Evolutionary conservation across 2,797 vertebrate species (phyloP).

Genomic region (Cossypha heuglini): DNA sequence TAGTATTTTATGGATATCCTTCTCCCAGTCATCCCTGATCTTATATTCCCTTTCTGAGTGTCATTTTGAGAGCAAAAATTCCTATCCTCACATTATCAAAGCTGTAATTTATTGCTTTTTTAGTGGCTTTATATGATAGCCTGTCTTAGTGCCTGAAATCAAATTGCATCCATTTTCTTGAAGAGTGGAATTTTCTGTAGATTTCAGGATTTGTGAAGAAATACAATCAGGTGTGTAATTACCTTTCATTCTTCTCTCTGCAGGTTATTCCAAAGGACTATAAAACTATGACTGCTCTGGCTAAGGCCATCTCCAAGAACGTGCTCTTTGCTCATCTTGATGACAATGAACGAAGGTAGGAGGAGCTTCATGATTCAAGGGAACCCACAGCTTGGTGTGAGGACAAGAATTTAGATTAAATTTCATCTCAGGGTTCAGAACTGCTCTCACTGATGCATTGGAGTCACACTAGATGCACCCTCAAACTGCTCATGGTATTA

Average conservation of each 20-base stretch:
- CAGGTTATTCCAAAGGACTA: conserved; percentile 99
- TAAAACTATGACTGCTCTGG: conserved; percentile 97
- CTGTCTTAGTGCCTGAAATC: not conserved
- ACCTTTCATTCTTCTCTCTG: not conserved
- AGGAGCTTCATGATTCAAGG: not conserved
- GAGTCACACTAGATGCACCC: not conserved
- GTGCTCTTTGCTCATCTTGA: conserved; percentile 96
- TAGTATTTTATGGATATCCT: not conserved
- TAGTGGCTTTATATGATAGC: not conserved
- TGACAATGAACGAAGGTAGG: conserved; percentile 96
- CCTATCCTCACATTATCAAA: not conserved
- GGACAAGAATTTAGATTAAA: not conserved
- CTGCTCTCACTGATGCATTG: not conserved
- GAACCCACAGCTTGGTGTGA: not conserved
- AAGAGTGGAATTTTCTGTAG: not conserved
- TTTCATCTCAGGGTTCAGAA: not conserved
- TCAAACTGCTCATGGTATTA: not conserved
- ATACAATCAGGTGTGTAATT: not conserved
- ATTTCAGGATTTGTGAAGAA: not conserved
- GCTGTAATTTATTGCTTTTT: not conserved
- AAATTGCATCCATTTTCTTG: not conserved
- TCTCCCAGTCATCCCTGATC: not conserved
- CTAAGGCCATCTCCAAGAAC: conserved; percentile 96
- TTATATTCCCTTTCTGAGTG: not conserved
- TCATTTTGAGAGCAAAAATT: not conserved